A percentile compares a stretch with the other conserved stretches of the same genome.
Evolutionary conservation across 2,888 invertebrate species (phyloP).

Genomic region (Tupiocoris notatus): DNA sequence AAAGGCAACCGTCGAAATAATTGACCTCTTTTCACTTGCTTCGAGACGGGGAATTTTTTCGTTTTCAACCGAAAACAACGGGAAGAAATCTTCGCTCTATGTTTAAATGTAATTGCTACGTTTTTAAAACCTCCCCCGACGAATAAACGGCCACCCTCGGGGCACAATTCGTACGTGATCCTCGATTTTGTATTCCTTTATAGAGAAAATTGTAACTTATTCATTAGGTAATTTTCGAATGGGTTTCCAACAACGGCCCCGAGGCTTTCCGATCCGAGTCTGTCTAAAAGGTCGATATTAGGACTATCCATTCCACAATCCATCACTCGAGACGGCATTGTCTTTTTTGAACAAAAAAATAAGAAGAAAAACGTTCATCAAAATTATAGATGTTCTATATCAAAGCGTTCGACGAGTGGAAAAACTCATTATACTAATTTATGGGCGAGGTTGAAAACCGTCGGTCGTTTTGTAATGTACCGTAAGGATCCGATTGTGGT

Average conservation of each 20-base stretch:
- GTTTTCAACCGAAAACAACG: no score
- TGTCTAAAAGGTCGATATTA: constrained; percentile 24
- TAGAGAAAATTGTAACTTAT: constrained; percentile 33
- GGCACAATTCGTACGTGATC: background rate
- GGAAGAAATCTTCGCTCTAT: constrained; percentile 6
- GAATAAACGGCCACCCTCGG: background rate
- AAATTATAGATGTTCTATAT: constrained; percentile 23
- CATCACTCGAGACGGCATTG: constrained; percentile 10
- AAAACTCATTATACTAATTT: constrained; percentile 32
- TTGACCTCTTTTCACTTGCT: constrained; percentile 10
- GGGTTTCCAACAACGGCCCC: constrained; percentile 17
- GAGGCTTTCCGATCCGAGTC: background rate
- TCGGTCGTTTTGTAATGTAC: background rate
- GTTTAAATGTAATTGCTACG: constrained; percentile 32
- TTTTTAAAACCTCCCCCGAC: constrained; percentile 32
- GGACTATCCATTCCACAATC: constrained; percentile 19
- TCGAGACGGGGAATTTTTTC: background rate
- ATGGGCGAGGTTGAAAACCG: background rate
- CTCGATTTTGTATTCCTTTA: background rate
- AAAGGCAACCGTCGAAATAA: constrained; percentile 7
- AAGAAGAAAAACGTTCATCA: background rate
- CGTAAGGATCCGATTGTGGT: background rate
- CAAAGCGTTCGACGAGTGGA: background rate
- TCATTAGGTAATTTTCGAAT: constrained; percentile 37
- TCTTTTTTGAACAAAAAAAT: constrained; percentile 3